phyloP scores from a whole-genome alignment of 2,888 invertebrate species.

The Idaea straminata region DNA sequence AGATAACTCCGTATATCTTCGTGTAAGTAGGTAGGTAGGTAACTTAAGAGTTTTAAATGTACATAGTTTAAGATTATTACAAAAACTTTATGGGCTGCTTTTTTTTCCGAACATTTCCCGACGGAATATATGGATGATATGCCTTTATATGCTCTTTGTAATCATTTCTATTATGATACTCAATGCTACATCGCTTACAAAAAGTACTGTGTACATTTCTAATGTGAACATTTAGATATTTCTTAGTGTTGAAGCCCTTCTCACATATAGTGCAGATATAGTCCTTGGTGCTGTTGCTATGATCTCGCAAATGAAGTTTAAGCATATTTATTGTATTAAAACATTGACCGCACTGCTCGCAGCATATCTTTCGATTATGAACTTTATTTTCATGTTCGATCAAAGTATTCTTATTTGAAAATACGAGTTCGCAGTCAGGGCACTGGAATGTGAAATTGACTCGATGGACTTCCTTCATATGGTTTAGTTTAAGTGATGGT shows the following conservation, averaged over 20 bases:
- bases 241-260: conserved; percentile 69
- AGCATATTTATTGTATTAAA: conserved; percentile 62
- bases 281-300: conserved; percentile 61
- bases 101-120: background rate
- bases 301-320: conserved; percentile 66
- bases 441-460: conserved; percentile 68
- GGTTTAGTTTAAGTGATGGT: conserved; percentile 71
- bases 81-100: background rate
- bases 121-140: background rate
- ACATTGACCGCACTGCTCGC: conserved; percentile 66
- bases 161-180: background rate
- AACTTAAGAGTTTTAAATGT: background rate
- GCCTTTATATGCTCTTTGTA: background rate
- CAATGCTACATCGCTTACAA: background rate
- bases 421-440: conserved; percentile 53
- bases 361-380: conserved; percentile 67
- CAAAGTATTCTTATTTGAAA: conserved; percentile 60
- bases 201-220: background rate
- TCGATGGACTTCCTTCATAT: conserved; percentile 64
- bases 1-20: background rate
- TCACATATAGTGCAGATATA: conserved; percentile 64
- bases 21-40: background rate
- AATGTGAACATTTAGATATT: conserved; percentile 48
- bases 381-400: conserved; percentile 68
- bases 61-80: background rate